Conservation (phyloP, 2,888 invertebrate species). For the Oithona nana region DNA sequence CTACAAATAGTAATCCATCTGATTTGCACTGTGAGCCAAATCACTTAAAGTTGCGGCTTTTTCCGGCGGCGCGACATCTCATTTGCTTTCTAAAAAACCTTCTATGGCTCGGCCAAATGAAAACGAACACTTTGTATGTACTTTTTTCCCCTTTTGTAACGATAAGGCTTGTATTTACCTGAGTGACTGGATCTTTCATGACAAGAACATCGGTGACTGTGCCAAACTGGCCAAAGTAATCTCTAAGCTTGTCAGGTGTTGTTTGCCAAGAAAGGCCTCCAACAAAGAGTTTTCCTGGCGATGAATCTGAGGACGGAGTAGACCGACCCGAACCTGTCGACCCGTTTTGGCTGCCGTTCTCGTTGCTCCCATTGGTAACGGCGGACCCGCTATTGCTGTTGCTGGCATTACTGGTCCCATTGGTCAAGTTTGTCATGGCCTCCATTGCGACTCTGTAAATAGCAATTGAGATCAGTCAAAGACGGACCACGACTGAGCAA, state of each 20-base stretch:
- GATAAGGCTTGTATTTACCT: slow-evolving; percentile 51
- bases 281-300: slow-evolving; percentile 65
- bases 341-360: not conserved
- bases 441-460: not conserved
- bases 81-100: too few relatives aligned
- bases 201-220: slow-evolving; percentile 75
- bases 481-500: too few relatives aligned
- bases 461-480: too few relatives aligned
- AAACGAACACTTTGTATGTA: too few relatives aligned
- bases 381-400: not conserved
- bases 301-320: slow-evolving; percentile 36
- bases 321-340: slow-evolving; percentile 28
- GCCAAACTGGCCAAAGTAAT: slow-evolving; percentile 80
- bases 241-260: slow-evolving; percentile 71
- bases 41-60: too few relatives aligned
- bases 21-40: too few relatives aligned
- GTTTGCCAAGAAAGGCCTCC: slow-evolving; percentile 87
- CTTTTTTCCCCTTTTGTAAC: too few relatives aligned
- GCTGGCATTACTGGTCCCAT: not conserved
- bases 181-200: slow-evolving; percentile 83
- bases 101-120: too few relatives aligned
- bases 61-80: too few relatives aligned
- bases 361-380: not conserved
- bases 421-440: too few relatives aligned
- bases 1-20: too few relatives aligned